Evolutionary conservation across 2,888 invertebrate species (phyloP).

Genomic region (Eristalinus aeneus): DNA sequence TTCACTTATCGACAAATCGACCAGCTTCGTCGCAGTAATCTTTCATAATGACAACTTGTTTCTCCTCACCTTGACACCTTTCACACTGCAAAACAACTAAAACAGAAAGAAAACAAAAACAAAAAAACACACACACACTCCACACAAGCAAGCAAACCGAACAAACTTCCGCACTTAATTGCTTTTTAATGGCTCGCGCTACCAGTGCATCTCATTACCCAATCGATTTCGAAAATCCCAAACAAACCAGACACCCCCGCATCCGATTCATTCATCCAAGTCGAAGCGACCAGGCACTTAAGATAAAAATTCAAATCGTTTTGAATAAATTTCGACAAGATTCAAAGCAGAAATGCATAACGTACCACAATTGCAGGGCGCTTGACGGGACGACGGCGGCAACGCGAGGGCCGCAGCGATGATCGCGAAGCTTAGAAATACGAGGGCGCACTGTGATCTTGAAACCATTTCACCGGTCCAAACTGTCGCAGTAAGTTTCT

Average conservation of each 20-base stretch:
- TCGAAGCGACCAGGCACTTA: constrained; percentile 13
- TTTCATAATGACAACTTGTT: not conserved
- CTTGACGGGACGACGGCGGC: constrained; percentile 63
- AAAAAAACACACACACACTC: not conserved
- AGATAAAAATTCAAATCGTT: constrained; percentile 55
- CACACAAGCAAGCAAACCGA: not conserved
- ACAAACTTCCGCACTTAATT: constrained; percentile 50
- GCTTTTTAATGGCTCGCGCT: constrained; percentile 52
- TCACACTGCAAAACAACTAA: not conserved
- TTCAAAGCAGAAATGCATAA: constrained; percentile 10
- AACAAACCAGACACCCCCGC: not conserved
- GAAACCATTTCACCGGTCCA: constrained; percentile 60
- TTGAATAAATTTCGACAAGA: constrained; percentile 20
- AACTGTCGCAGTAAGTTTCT: constrained; percentile 35
- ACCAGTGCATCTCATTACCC: constrained; percentile 4
- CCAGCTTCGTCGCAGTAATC: not conserved
- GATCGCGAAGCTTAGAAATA: constrained; percentile 60
- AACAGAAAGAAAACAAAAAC: not conserved
- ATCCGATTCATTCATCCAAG: not conserved
- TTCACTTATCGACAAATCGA: not conserved
- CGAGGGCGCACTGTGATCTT: constrained; percentile 33
- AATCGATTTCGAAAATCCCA: not conserved
- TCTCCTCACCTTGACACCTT: not conserved
- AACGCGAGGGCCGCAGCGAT: constrained; percentile 30
- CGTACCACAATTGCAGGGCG: constrained; percentile 71